Conservation (phyloP, 2,888 invertebrate species). For the Phania funesta region DNA sequence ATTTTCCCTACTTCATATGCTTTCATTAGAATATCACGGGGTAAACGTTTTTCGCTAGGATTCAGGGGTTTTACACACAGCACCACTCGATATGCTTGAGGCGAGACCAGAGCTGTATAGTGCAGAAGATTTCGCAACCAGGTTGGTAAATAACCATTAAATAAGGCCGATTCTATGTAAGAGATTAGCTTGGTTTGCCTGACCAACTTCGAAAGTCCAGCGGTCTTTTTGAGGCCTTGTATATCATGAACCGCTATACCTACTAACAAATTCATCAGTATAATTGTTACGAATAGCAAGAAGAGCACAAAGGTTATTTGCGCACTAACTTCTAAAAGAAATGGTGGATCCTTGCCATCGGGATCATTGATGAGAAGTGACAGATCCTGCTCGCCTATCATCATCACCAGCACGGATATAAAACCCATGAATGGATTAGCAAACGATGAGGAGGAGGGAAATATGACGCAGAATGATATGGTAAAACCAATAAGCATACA, state of each 20-base stretch:
- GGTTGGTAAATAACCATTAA: slow-evolving; percentile 89
- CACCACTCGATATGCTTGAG: slow-evolving; percentile 90
- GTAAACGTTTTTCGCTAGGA: slow-evolving; percentile 90
- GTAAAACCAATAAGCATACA: slow-evolving; percentile 92
- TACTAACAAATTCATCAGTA: slow-evolving; percentile 91
- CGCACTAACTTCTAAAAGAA: slow-evolving; percentile 89
- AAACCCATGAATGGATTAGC: slow-evolving; percentile 92
- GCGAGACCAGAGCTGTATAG: slow-evolving; percentile 89
- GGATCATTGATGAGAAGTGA: slow-evolving; percentile 88
- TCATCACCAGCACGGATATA: slow-evolving; percentile 92
- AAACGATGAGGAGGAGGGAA: slow-evolving; percentile 90
- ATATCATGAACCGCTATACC: slow-evolving; percentile 94
- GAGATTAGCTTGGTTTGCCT: slow-evolving; percentile 93
- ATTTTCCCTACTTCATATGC: slow-evolving; percentile 91
- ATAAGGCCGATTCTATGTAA: slow-evolving; percentile 90
- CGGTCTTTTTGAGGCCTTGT: slow-evolving; percentile 91
- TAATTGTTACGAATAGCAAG: slow-evolving; percentile 90
- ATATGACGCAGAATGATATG: slow-evolving; percentile 93
- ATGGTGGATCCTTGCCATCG: slow-evolving; percentile 88
- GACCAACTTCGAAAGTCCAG: slow-evolving; percentile 90
- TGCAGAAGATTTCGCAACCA: slow-evolving; percentile 87
- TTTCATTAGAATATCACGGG: slow-evolving; percentile 88
- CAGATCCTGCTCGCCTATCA: slow-evolving; percentile 92
- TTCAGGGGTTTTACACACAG: slow-evolving; percentile 91
- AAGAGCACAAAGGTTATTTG: slow-evolving; percentile 91